Conservation (phyloP, 2,797 vertebrate genomes). For the Bradypodion pumilum region DNA sequence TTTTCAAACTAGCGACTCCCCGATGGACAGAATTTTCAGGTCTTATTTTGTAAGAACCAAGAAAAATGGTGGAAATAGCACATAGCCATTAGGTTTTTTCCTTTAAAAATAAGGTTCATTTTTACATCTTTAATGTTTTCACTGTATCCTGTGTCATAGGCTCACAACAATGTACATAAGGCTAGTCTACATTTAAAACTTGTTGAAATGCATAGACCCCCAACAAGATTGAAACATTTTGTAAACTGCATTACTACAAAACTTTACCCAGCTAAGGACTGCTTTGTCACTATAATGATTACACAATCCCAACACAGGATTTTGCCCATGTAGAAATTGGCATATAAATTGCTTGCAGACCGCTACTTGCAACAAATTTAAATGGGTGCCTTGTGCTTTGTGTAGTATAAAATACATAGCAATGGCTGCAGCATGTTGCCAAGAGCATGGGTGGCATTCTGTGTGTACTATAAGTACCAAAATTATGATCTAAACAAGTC, state of each 20-base stretch:
- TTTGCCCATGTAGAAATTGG: not conserved
- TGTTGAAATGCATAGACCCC: not conserved
- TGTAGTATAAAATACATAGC: not conserved
- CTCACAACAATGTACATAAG: not conserved
- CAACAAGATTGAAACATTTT: not conserved
- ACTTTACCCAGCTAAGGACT: not conserved
- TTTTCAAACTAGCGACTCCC: constrained; percentile 4
- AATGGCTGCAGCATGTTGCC: not conserved
- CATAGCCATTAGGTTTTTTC: not conserved
- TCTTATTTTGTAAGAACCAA: constrained; percentile 11
- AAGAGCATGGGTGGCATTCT: not conserved
- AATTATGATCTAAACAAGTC: not conserved
- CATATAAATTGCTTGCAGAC: not conserved
- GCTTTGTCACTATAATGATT: not conserved
- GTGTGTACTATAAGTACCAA: not conserved
- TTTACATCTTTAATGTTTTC: not conserved
- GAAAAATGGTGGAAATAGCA: not conserved
- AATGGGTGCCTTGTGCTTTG: not conserved
- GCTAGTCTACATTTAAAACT: not conserved
- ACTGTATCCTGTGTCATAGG: not conserved
- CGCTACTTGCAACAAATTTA: not conserved
- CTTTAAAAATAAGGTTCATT: not conserved
- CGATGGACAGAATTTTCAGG: constrained; percentile 13
- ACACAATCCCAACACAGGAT: not conserved
- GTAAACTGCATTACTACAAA: no score